Evolutionary conservation across 1,140 invertebrate species (phyloP).

Genomic region (Rhagoletis zephyria): DNA sequence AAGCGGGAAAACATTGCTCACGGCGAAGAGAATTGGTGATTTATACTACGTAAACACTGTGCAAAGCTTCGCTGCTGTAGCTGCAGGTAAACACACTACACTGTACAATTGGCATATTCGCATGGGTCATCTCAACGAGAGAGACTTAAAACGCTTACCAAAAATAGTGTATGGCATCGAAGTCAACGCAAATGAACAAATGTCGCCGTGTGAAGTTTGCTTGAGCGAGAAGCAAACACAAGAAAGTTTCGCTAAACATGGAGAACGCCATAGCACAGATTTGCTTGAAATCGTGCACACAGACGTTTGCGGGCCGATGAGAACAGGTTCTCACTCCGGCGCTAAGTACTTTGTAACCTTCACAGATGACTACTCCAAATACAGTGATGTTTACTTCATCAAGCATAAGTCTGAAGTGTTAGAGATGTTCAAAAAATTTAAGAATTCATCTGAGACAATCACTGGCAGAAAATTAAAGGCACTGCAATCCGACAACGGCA

Average conservation of each 20-base stretch:
- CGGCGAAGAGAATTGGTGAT: slow-evolving; percentile 10
- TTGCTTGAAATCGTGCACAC: slow-evolving; percentile 54
- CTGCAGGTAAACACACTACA: background rate
- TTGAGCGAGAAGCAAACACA: background rate
- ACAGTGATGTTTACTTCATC: background rate
- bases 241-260: background rate
- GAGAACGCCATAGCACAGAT: background rate
- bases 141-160: slow-evolving; percentile 3
- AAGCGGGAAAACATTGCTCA: no score
- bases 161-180: background rate
- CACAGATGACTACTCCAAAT: background rate
- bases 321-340: background rate
- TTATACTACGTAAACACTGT: slow-evolving; percentile 23
- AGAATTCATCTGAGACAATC: background rate
- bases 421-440: background rate
- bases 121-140: slow-evolving; percentile 54
- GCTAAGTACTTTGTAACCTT: slow-evolving; percentile 14
- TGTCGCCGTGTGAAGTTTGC: slow-evolving; percentile 25
- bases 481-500: slow-evolving; percentile 7
- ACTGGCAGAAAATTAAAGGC: background rate
- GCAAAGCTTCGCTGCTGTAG: background rate
- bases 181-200: background rate
- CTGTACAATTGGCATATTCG: slow-evolving; percentile 43
- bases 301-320: slow-evolving; percentile 15
- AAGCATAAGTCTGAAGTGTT: slow-evolving; percentile 1